A percentile compares a stretch with the other conserved stretches of the same genome.
Conservation (phyloP, 2,888 invertebrate genomes). For the Sceliomorpha sp. region DNA sequence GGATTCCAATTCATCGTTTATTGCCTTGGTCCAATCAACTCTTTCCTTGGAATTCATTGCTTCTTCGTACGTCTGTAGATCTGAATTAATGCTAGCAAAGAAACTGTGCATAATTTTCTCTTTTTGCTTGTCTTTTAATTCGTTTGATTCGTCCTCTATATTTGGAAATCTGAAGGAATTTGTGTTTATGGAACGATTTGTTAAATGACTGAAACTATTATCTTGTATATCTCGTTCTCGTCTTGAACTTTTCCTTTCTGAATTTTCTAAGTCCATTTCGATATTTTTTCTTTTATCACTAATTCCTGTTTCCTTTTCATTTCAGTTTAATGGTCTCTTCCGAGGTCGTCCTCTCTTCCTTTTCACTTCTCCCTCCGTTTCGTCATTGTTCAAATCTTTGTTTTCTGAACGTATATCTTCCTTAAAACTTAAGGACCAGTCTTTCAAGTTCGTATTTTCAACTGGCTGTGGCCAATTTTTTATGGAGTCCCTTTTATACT, state of each 20-base stretch:
- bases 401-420: conserved; percentile 12
- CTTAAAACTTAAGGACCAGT: conserved; percentile 17
- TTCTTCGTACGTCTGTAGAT: conserved; percentile 32
- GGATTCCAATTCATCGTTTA: conserved; percentile 26
- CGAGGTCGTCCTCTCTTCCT: conserved; percentile 14
- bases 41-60: conserved; percentile 34
- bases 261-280: not conserved
- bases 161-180: conserved; percentile 2
- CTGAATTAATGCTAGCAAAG: conserved; percentile 22
- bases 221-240: conserved; percentile 2
- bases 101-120: conserved; percentile 16
- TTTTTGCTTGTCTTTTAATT: not conserved
- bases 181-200: not conserved
- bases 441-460: conserved; percentile 29
- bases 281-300: conserved; percentile 4
- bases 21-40: conserved; percentile 37
- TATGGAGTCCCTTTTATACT: conserved; percentile 32
- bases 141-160: not conserved
- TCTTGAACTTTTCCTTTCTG: conserved; percentile 9
- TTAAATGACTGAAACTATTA: conserved; percentile 16
- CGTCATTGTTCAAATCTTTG: conserved; percentile 6
- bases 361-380: conserved; percentile 35
- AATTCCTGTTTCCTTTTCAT: conserved; percentile 3
- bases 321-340: conserved; percentile 3
- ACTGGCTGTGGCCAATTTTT: conserved; percentile 19